These are phyloP conservation scores for Formica aserva DNA, from an alignment of 2,888 invertebrate species.

Conservation along the genomic window DNA sequence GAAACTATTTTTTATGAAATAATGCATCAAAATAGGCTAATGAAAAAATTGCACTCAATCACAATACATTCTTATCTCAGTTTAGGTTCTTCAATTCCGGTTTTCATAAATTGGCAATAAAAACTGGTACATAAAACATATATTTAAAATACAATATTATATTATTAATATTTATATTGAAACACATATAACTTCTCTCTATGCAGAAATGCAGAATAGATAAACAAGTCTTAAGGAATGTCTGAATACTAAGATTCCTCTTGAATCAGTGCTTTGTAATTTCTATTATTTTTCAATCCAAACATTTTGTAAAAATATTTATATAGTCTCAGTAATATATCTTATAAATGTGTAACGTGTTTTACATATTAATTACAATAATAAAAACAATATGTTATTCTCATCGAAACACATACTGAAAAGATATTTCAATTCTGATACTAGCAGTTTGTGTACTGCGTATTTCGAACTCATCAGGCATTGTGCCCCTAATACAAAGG, in stretches of 20 bases:
- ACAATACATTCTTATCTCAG: constrained; percentile 7
- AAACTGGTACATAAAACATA: constrained; percentile 7
- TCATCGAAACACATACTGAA: neutral
- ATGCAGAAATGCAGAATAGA: constrained; percentile 27
- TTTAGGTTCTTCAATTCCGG: neutral
- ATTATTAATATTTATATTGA: constrained; percentile 1
- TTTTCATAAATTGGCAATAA: constrained; percentile 18
- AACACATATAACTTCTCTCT: constrained; percentile 1
- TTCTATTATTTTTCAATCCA: constrained; percentile 13
- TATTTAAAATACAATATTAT: constrained; percentile 12
- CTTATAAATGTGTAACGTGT: constrained; percentile 12
- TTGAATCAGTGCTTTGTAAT: constrained; percentile 1
- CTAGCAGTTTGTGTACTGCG: neutral
- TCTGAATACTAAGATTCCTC: constrained; percentile 8
- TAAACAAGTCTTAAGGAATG: constrained; percentile 33
- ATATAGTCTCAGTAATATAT: constrained; percentile 24
- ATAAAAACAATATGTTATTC: constrained; percentile 24
- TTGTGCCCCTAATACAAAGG: neutral
- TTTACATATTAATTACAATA: constrained; percentile 17
- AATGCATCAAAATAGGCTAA: constrained; percentile 23
- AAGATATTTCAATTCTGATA: constrained; percentile 1
- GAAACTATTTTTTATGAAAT: constrained; percentile 11
- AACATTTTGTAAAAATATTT: constrained; percentile 46
- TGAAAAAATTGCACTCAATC: constrained; percentile 31
- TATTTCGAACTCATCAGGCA: neutral